Conservation (phyloP, 2,797 vertebrate genomes). For the Eulemur albifrons region DNA sequence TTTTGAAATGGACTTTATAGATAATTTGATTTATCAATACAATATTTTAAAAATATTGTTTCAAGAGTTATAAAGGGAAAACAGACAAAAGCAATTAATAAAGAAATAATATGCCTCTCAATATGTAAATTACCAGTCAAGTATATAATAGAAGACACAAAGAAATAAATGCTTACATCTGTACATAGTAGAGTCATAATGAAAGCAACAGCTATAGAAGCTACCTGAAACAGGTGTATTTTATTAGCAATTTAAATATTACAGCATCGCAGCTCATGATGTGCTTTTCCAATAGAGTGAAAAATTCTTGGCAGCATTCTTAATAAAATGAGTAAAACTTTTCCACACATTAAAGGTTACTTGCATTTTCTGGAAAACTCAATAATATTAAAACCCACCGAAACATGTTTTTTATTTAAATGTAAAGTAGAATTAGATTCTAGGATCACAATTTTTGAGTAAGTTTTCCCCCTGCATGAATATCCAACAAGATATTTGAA, state of each 20-base stretch:
- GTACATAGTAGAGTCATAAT: background rate
- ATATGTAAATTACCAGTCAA: background rate
- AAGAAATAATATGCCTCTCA: background rate
- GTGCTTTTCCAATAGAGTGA: background rate
- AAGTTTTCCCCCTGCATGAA: background rate
- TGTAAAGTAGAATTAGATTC: background rate
- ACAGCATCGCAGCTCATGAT: background rate
- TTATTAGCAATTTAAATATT: conserved; percentile 23
- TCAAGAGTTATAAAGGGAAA: background rate
- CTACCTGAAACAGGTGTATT: background rate
- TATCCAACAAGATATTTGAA: background rate
- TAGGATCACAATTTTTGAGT: background rate
- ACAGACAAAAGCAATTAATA: background rate
- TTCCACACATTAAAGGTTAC: background rate
- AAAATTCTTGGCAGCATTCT: background rate
- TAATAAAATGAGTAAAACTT: background rate
- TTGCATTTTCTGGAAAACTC: background rate
- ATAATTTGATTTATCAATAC: background rate
- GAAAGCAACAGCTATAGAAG: background rate
- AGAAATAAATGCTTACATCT: background rate
- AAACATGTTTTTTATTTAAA: background rate
- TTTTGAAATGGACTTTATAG: background rate
- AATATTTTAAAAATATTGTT: background rate
- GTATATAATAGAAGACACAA: background rate
- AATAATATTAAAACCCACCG: background rate